Base-by-base conservation (phyloP, 2,113 vertebrate genomes). In the Rutilus rutilus region DNA sequence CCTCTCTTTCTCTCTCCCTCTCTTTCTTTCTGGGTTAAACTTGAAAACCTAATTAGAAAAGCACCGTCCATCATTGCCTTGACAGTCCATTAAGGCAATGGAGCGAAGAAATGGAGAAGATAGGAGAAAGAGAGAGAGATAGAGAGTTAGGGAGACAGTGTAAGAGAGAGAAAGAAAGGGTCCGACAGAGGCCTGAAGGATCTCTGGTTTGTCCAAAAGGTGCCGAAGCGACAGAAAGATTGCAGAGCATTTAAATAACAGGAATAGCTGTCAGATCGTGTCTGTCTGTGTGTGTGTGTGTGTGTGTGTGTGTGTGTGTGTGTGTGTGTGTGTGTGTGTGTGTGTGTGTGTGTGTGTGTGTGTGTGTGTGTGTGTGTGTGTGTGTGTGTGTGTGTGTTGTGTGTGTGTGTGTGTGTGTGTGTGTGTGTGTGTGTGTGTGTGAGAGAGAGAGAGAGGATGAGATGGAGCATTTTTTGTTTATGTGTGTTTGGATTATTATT, bases 41-140 rank as follows among this genome's bases (percentile, higher is more conserved):
- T 86, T 88, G 81, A 87, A 89, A 84, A 86, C 85, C 85, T 86
- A 88, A 90, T 88, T 90, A 86, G 85, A 82, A 76, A 62, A 76
- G 83, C 76, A 76, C 84, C 79, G 62, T 90, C 39, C 87, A 85
- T 90, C 89, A 88, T 85, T 87, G 82, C 67, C 65, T 82, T 87
- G 78, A 84, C 50, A 78, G 87, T 86, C 87, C 83, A 90, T 90
- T 90, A 90, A 86, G 78, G 77, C 82, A 76, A 69, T 85, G 78
- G 75, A 86, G 82, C 60, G 74, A 76, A 62, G 73, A 64, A 27
- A 79, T n/a, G 60, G 6, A 85, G 86, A 78, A 42, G 54, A 59
- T 3, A 27, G n/a, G 78, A 60, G 69, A 52, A 57, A 78, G 30
- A 78, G 82, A 21, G 11, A 59, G 47, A 15, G 27, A n/a, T n/a